Base-by-base conservation (phyloP, 2,113 vertebrate genomes). In the Trogon melanurus region DNA sequence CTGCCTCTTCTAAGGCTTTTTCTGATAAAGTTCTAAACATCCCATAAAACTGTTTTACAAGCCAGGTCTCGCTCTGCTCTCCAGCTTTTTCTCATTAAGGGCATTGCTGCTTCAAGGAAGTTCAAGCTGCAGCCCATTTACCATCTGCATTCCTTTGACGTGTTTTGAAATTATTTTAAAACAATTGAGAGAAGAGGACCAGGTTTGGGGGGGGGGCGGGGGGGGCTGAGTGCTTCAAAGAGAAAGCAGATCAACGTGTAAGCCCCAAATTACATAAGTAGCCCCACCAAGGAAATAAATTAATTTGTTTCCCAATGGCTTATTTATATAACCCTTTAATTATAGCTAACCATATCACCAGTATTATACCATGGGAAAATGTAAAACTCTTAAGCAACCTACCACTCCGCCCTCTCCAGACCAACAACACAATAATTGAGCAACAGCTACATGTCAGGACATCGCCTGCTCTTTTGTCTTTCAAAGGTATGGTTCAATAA, bases 321-420 rank as follows among this genome's bases (percentile, higher is more conserved):
- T 97, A 97, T 98, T 98, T 98, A 96, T 97, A 97, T 97, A 98
- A 98, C 96, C 94, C 92, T 96, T 97, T 98, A 98, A 98, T 98
- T 98, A 98, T 11, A 97, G 96, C 93, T 91, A 97, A 98, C 88
- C 97, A 80, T 97, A 97, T 97, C 96, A 94, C 96, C 96, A 83
- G 89, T 70, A 62, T 94, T 96, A 97, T 95, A 96, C 94, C 98
- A 98, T 98, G 98, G 98, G 98, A 98, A 98, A 98, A 98, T 97
- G 94, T 95, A 88, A 87, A 96, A 93, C 85, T 97, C 83, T 98
- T 97, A 97, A 97, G 98, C 97, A 98, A 98, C 94, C 96, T 96
- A 91, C 96, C 93, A 94, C 97, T 96, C 97, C 96, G 1, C 98
- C 98, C 97, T 97, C 95, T 93, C 89, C 93, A 98, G 96, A 94